phyloP scores from a whole-genome alignment of 2,888 invertebrate species.

The Acronicta alni region DNA sequence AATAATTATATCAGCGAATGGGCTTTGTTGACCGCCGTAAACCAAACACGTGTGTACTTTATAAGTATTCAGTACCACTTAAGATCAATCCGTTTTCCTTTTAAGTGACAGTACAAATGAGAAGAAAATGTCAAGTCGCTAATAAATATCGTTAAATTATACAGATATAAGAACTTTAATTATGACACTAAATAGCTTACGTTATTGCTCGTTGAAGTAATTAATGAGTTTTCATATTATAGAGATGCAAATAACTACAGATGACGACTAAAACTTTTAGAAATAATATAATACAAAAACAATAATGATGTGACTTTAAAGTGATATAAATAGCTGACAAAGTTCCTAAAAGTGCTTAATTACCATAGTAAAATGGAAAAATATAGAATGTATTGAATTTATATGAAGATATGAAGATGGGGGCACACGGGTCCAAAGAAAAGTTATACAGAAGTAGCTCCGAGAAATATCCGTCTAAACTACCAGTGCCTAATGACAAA shows the following conservation, averaged over 20 bases:
- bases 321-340: constrained; percentile 61
- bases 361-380: constrained; percentile 54
- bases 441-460: constrained; percentile 92
- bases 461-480: constrained; percentile 89
- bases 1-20: constrained; percentile 87
- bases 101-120: constrained; percentile 28
- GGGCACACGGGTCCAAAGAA: constrained; percentile 94
- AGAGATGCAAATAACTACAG: constrained; percentile 58
- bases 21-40: constrained; percentile 77
- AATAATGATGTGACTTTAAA: constrained; percentile 71
- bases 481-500: constrained; percentile 88
- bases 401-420: constrained; percentile 90
- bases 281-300: constrained; percentile 50
- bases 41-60: constrained; percentile 70
- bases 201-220: constrained; percentile 6
- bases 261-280: constrained; percentile 56
- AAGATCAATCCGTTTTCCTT: constrained; percentile 29
- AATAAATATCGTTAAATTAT: constrained; percentile 12
- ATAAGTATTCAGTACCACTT: constrained; percentile 42
- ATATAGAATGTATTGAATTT: constrained; percentile 72
- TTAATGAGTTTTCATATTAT: constrained; percentile 30
- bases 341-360: constrained; percentile 69
- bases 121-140: constrained; percentile 32
- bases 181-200: constrained; percentile 63
- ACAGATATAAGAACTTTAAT: constrained; percentile 50